Base-by-base conservation (phyloP, 2,888 invertebrate species). In the Stictocephala bisonia region DNA sequence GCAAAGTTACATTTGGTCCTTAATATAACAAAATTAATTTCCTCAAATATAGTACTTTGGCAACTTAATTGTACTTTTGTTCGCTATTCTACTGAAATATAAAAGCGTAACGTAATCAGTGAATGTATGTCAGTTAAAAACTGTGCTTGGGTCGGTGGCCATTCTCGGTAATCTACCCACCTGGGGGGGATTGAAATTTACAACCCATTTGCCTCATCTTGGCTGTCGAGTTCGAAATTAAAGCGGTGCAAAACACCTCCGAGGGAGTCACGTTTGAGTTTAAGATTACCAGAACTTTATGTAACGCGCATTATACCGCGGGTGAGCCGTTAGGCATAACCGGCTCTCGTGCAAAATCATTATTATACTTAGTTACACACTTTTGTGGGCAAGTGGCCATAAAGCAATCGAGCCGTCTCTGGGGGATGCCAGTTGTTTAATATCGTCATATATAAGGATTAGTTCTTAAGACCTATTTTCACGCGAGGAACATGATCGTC, bases 401-500 rank as follows among this genome's bases (percentile, higher is more conserved):
- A 53, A 56, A 56, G 31, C 31, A 27, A 56, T 56, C 20, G 29
- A 22, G 31, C 26, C 26, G 11, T 48, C 31, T 31, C 22, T 40
- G 22, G 40, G 40, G 35, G 40, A 22, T n/a, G n/a, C n/a, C n/a
- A n/a, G n/a, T 22, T 60, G 40, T 60, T 60, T 60, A 60, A 60
- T 60, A 40, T 35, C 40, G 60, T 60, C 60, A 60, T 60, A 60
- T 60, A 60, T 60, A 60, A 60, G 60, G 60, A 60, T 60, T 60
- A 60, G 35, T n/a, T n/a, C n/a, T 13, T 60, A 60, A 60, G 60
- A 40, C 35, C 2, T 3, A 60, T 31, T 60, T 35, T 22, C 15
- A 40, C 4, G 40, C 60, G 35, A 40, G 24, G 31, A 35, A 60
- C 31, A 35, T 18, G 22, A 31, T 29, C 60, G 40, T 2, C n/a